These are phyloP conservation scores for Macropus fuliginosus DNA, from an alignment of 2,797 vertebrate species.

Conservation along the genomic window DNA sequence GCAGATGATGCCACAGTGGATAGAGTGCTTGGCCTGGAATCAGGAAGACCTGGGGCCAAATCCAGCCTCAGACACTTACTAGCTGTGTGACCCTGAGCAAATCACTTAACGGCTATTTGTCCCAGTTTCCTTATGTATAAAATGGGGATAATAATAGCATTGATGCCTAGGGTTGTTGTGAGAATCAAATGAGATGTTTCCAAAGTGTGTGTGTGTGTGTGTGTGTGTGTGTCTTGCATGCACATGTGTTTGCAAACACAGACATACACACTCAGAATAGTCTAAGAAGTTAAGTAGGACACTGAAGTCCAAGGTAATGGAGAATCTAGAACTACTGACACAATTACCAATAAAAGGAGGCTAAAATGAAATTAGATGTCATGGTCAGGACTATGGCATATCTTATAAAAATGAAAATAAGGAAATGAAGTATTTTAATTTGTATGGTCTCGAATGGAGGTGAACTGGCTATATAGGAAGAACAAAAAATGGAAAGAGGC, in stretches of 20 bases:
- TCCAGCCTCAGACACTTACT: neutral
- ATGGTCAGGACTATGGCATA: neutral
- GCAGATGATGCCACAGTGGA: constrained; percentile 7
- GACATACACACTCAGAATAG: neutral
- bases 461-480: neutral
- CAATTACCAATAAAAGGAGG: neutral
- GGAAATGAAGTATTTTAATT: neutral
- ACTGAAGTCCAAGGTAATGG: constrained; percentile 9
- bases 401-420: neutral
- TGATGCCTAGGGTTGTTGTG: neutral
- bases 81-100: neutral
- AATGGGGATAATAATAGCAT: neutral
- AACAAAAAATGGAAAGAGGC: neutral
- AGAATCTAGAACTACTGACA: neutral
- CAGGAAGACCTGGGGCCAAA: neutral
- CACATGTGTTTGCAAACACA: neutral
- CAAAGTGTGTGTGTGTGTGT: neutral
- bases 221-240: too few species aligned
- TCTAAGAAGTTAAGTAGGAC: constrained; percentile 2
- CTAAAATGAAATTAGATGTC: neutral
- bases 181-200: neutral
- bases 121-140: neutral
- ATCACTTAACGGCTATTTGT: neutral
- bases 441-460: neutral
- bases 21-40: neutral